A percentile compares a stretch with the other conserved stretches of the same genome.
Evolutionary conservation across 1,140 invertebrate genomes (phyloP).

Genomic region (Panagrolaimus sp.): DNA sequence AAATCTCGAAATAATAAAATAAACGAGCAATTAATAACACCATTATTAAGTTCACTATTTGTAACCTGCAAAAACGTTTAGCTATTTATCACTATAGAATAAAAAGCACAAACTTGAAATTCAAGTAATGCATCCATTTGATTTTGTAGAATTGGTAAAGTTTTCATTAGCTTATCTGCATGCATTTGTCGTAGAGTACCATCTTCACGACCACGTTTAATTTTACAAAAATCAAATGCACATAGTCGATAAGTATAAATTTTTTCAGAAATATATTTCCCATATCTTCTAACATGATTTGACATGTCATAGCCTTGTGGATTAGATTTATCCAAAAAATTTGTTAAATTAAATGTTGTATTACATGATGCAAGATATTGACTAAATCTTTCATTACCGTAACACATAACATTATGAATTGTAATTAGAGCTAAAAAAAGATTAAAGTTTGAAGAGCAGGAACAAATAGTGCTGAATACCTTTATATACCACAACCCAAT

Average conservation of each 20-base stretch:
- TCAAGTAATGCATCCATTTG: conserved; percentile 91
- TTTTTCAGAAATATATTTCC: conserved; percentile 98
- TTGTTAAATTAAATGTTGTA: conserved; percentile 93
- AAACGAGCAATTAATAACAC: conserved; percentile 96
- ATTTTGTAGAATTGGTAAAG: conserved; percentile 84
- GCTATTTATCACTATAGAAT: no score
- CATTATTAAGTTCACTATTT: conserved; percentile 90
- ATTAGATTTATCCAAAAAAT: conserved; percentile 87
- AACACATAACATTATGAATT: conserved; percentile 96
- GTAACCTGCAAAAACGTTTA: conserved; percentile 66
- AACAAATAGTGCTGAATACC: no score
- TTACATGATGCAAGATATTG: conserved; percentile 99
- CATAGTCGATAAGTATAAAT: conserved; percentile 92
- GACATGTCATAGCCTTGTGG: conserved; percentile 68
- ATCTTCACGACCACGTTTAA: conserved; percentile 90
- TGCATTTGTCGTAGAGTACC: conserved; percentile 89
- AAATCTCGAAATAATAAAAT: conserved; percentile 96
- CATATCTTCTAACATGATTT: conserved; percentile 86
- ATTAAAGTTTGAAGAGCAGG: no score
- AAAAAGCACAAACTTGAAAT: conserved; percentile 68
- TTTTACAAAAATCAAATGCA: conserved; percentile 99
- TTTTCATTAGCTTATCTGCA: conserved; percentile 91
- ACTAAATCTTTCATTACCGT: conserved; percentile 99
- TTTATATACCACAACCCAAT: conserved; percentile 98
- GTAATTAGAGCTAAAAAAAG: conserved; percentile 94